Conservation (phyloP, 1,140 invertebrate genomes). For the Leptonema lineaticorne region DNA sequence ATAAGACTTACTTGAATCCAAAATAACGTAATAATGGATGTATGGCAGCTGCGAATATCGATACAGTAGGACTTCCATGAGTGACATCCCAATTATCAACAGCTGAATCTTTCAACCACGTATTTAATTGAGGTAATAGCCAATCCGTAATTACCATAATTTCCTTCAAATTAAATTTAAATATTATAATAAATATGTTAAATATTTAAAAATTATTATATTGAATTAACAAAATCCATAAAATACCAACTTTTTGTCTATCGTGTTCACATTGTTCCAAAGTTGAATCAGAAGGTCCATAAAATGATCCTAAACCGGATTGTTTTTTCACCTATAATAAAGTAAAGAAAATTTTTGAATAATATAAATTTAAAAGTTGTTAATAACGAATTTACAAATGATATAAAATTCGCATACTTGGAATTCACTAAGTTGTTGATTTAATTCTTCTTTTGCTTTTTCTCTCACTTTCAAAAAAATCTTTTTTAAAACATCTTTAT, state of each 20-base stretch:
- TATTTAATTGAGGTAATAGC: conserved; percentile 31
- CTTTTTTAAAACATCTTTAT: conserved; percentile 84
- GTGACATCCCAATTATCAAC: conserved; percentile 35
- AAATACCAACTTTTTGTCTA: conserved; percentile 67
- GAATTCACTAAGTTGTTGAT: conserved; percentile 86
- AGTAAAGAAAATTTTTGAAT: neutral
- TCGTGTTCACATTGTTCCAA: conserved; percentile 80
- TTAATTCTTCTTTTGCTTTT: conserved; percentile 83
- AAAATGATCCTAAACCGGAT: conserved; percentile 86
- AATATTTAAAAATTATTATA: too few species aligned
- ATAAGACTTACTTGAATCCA: conserved; percentile 33
- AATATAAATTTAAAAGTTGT: neutral
- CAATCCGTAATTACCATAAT: conserved; percentile 29
- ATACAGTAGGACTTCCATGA: conserved; percentile 26
- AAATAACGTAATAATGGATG: conserved; percentile 34
- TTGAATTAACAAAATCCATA: neutral
- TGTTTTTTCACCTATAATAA: conserved; percentile 68
- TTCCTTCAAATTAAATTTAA: conserved; percentile 22
- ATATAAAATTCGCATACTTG: conserved; percentile 54
- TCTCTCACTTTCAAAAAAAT: conserved; percentile 86
- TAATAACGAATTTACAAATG: neutral
- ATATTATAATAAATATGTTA: neutral
- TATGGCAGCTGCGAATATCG: conserved; percentile 37
- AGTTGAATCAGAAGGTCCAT: conserved; percentile 81
- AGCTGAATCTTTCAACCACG: conserved; percentile 23